Conservation (phyloP, 1,140 invertebrate species). For the Nephila pilipes region DNA sequence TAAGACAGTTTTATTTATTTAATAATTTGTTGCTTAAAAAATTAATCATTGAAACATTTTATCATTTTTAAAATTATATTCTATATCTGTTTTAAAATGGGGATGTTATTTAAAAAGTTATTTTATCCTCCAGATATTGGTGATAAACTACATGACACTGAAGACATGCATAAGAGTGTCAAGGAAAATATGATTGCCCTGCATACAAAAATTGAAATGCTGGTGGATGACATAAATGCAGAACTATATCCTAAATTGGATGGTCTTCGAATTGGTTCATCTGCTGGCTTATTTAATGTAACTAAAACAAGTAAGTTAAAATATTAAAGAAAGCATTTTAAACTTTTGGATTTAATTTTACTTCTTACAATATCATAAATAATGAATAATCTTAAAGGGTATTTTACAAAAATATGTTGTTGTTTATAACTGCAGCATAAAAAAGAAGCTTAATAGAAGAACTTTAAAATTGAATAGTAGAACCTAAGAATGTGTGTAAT, state of each 20-base stretch:
- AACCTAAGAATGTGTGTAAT: too few relatives aligned
- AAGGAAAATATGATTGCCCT: constrained; percentile 63
- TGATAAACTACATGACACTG: constrained; percentile 63
- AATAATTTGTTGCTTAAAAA: constrained; percentile 46
- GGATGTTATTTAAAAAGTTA: too few relatives aligned
- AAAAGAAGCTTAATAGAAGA: too few relatives aligned
- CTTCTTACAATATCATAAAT: too few relatives aligned
- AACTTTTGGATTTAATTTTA: too few relatives aligned
- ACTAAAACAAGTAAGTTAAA: constrained; percentile 60
- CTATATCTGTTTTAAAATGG: neutral
- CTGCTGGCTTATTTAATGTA: constrained; percentile 70
- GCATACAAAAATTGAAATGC: constrained; percentile 55
- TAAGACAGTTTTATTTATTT: neutral
- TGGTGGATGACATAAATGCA: constrained; percentile 14
- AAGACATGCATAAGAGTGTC: constrained; percentile 47
- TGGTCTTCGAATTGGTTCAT: constrained; percentile 56
- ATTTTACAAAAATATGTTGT: too few relatives aligned
- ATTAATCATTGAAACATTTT: neutral
- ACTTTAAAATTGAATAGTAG: too few relatives aligned
- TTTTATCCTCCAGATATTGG: constrained; percentile 60
- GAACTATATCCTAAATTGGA: constrained; percentile 59
- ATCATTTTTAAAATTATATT: neutral
- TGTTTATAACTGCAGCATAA: too few relatives aligned
- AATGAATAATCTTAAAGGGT: too few relatives aligned
- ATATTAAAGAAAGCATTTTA: neutral